phyloP scores from a whole-genome alignment of 2,113 vertebrate genomes.

The Elanus axillaris region DNA sequence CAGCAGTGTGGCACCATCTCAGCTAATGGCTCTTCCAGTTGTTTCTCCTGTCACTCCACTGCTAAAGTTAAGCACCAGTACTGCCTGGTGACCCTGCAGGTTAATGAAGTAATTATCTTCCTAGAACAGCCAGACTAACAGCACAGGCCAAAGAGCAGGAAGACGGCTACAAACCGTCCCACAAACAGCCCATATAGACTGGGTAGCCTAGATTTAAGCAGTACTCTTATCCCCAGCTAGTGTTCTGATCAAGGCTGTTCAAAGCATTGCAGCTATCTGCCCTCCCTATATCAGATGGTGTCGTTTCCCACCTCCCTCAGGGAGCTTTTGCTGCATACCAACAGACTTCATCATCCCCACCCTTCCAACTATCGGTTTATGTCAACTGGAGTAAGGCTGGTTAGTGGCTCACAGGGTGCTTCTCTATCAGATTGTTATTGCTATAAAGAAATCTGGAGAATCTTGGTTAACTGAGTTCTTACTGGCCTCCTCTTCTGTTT shows the following conservation, averaged over 20 bases:
- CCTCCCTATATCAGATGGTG: neutral
- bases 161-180: neutral
- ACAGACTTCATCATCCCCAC: neutral
- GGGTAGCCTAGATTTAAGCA: neutral
- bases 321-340: neutral
- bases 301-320: accelerated
- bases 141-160: neutral
- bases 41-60: neutral
- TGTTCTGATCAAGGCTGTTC: neutral
- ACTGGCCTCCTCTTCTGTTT: neutral
- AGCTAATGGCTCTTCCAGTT: neutral
- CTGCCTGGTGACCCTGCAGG: neutral
- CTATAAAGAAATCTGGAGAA: neutral
- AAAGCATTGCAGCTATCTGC: neutral
- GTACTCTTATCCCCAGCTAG: neutral
- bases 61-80: neutral
- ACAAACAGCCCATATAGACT: neutral
- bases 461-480: neutral
- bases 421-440: neutral
- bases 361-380: neutral
- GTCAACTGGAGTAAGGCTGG: neutral
- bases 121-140: neutral
- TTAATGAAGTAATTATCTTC: neutral
- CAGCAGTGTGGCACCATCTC: neutral
- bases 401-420: neutral